A percentile compares a stretch with the other conserved stretches of the same genome.
phyloP scores from a whole-genome alignment of 1,140 invertebrate genomes.

The Diabrotica virgifera region DNA sequence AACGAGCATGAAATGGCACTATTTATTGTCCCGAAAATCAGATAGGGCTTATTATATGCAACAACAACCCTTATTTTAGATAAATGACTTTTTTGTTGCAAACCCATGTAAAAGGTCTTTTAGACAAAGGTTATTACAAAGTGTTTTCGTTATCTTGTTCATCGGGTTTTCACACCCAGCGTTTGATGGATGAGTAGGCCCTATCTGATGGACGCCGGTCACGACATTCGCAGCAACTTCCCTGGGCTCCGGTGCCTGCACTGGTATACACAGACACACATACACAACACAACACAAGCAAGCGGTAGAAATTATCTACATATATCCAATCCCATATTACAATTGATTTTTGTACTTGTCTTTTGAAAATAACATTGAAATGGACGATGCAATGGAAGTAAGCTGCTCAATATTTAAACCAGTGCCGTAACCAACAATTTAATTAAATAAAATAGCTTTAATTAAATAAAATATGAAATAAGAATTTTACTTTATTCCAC shows the following conservation, averaged over 20 bases:
- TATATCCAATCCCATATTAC: neutral
- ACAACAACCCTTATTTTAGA: constrained; percentile 46
- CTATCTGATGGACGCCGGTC: constrained; percentile 46
- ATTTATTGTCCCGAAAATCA: constrained; percentile 32
- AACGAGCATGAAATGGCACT: constrained; percentile 29
- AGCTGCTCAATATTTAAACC: no score
- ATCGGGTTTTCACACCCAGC: constrained; percentile 47
- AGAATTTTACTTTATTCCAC: no score
- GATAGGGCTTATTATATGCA: constrained; percentile 38
- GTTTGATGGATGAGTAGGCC: constrained; percentile 46
- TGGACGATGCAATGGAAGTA: neutral
- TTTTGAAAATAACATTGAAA: neutral
- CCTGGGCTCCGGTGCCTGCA: constrained; percentile 21
- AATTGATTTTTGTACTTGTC: constrained; percentile 3
- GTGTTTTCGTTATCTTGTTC: constrained; percentile 48
- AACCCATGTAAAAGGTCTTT: constrained; percentile 46
- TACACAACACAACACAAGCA: constrained; percentile 26
- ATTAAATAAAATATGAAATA: no score
- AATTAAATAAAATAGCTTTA: no score
- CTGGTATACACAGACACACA: constrained; percentile 10
- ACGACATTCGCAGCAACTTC: constrained; percentile 43
- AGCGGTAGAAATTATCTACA: constrained; percentile 21
- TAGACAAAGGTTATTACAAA: constrained; percentile 48
- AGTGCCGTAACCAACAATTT: no score
- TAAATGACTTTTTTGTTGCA: constrained; percentile 45